Evolutionary conservation across 2,113 vertebrate species (phyloP), one percentile per base, ranked within the genome.

Genomic region (Crotalus tigris): DNA sequence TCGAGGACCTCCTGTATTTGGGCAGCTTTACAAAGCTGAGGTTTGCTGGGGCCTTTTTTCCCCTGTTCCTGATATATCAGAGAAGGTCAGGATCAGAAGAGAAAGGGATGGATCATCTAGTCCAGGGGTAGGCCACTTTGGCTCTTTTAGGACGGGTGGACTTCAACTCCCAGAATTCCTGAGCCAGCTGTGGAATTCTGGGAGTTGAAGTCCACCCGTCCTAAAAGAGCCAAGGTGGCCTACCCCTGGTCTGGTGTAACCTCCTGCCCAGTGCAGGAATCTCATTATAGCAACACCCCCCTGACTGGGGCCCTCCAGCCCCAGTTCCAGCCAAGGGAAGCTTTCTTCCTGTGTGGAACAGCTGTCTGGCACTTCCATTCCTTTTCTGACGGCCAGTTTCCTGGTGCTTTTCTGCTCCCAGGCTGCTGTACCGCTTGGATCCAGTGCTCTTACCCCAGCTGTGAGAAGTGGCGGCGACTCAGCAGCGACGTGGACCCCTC

Each of bases 391-490:
- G 11, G 26, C 29, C 29, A 5, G 4, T 33, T 33, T 33, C 69
- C 69, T 0, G 4, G 1, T 17, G 13, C 64, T 75, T 6, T 24
- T 54, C 7, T 88, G 33, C 12, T 85, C n/a, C 26, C 61, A 97
- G 97, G 92, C 85, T 95, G 95, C 0, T 97, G 94, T 91, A 44
- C 96, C 33, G 94, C 96, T 64, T 98, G 98, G 97, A 97, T 97
- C 59, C 97, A 98, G 89, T 98, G 97, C 94, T 97, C 96, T 39
- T 95, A 39, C 54, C 75, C 94, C 75, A 94, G 93, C 88, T 98
- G 98, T 96, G 92, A 93, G 94, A 98, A 98, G 92, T 98, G 98
- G 98, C 97, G 98, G 57, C 95, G 59, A 39, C 93, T 98, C 15
- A 54, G 1, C 93, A 90, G 95, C 26, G 89, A 96, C 19, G 92